Evolutionary conservation across 2,113 vertebrate species (phyloP).

Genomic region (Zeus faber): DNA sequence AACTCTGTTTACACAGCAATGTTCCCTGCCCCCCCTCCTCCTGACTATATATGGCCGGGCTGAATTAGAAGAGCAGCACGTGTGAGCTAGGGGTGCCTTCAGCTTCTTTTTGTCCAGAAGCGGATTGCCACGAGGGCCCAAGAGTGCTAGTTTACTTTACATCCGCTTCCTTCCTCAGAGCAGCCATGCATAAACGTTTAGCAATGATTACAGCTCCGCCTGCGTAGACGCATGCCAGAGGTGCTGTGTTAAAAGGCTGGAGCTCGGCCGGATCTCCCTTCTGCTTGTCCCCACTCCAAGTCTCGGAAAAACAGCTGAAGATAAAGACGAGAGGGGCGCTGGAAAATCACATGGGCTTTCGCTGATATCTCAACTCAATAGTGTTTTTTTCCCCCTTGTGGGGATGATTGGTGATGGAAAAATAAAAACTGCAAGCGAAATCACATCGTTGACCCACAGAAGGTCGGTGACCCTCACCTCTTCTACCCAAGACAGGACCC

Average conservation of each 20-base stretch:
- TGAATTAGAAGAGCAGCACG: conserved; percentile 56
- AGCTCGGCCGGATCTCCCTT: conserved; percentile 21
- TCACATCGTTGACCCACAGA: conserved; percentile 38
- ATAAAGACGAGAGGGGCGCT: conserved; percentile 44
- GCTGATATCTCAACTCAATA: conserved; percentile 34
- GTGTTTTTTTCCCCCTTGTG: conserved; percentile 14
- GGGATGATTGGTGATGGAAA: conserved; percentile 32
- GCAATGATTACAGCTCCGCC: conserved; percentile 25
- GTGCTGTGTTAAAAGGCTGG: conserved; percentile 17
- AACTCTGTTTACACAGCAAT: conserved; percentile 71
- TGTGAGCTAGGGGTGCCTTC: conserved; percentile 20
- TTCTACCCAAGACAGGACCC: conserved; percentile 35
- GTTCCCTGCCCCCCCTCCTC: conserved; percentile 38
- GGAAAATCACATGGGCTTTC: conserved; percentile 40
- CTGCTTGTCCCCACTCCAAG: conserved; percentile 30
- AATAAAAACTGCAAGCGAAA: conserved; percentile 22
- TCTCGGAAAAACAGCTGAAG: conserved; percentile 42
- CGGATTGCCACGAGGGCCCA: conserved; percentile 15
- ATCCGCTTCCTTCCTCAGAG: conserved; percentile 42
- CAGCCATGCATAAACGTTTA: conserved; percentile 42
- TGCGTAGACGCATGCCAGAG: conserved; percentile 38
- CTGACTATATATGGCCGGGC: conserved; percentile 74
- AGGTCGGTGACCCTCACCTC: conserved; percentile 23
- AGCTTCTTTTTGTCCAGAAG: conserved; percentile 20
- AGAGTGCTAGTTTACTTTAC: conserved; percentile 20